Conservation (phyloP, 2,797 vertebrate species). For the Podargus strigoides region DNA sequence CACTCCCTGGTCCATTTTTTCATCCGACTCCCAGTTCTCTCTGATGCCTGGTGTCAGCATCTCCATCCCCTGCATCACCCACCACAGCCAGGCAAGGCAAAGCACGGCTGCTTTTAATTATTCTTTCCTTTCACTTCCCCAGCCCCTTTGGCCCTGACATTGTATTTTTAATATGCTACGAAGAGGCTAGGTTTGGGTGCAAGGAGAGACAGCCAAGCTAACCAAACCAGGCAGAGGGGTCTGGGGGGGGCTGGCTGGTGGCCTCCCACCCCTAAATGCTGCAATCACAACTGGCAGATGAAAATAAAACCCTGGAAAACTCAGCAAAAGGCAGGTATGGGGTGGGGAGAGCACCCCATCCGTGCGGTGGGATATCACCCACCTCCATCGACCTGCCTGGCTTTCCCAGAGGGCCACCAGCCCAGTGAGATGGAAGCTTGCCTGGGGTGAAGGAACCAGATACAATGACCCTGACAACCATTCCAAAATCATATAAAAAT, state of each 20-base stretch:
- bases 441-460: rapidly evolving
- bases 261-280: not conserved
- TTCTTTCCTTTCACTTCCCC: not conserved
- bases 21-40: not conserved
- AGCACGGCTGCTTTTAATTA: not conserved
- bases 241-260: not conserved
- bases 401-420: not conserved
- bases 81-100: not conserved
- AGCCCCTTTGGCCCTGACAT: rapidly evolving
- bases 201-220: not conserved
- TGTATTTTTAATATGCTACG: not conserved
- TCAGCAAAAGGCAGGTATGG: not conserved
- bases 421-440: rapidly evolving
- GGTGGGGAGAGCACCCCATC: not conserved
- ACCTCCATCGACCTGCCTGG: not conserved
- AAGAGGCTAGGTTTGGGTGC: not conserved
- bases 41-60: not conserved
- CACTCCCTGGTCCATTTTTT: not conserved
- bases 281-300: rapidly evolving
- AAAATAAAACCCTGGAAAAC: not conserved
- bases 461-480: rapidly evolving
- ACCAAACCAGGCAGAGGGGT: not conserved
- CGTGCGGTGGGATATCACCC: not conserved
- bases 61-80: too few species aligned
- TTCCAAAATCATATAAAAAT: rapidly evolving